Base-by-base conservation (phyloP, 1,140 invertebrate genomes). In the Ylistrum balloti region DNA sequence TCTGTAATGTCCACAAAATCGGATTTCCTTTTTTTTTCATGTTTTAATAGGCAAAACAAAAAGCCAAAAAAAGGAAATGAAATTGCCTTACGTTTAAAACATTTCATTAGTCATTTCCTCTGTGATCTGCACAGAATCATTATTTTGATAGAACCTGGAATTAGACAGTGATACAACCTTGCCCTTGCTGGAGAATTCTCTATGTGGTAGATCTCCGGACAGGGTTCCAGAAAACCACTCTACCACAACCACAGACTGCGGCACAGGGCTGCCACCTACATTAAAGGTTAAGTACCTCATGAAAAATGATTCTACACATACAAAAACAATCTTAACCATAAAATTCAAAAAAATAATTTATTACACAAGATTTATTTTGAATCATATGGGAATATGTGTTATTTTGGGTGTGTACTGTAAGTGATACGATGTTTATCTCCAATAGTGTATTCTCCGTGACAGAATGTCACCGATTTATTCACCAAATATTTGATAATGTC, bases 401-500 rank as follows among this genome's bases (percentile, higher is more conserved):
- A 87, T 34, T 34, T 38, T 87, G 86, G 86, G 86, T 35, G 86
- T 87, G 86, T 87, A 11, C 86, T 35, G 86, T 35, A 87, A 87
- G 33, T 15, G 86, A 87, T 87, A 34, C 35, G 35, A 87, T 87
- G 33, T 22, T 87, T 35, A 35, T 38, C 35, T 33, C 86, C 33
- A 15, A 15, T 35, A n/a, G 33, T 35, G 33, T 87, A 87, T 87
- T 87, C 35, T 35, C 9, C 35, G 20, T 87, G 86, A 87, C 86
- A 87, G 35, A 22, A 87, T 38, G 86, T 87, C 86, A 87, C 86
- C 86, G 33, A 87, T 87, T 38, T 87, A 38, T 35, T 10, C 86
- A 48, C 86, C 45, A 85, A 87, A 35, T 45, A 33, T 90, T 87
- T 90, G 89, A 90, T 90, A 90, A 90, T 90, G 86, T 90, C 89